Percentiles rank a stretch among this genome's conserved stretches.
These are phyloP conservation scores for Rhegmatorhina hoffmannsi DNA, from an alignment of 2,113 vertebrate genomes.

Conservation along the genomic window DNA sequence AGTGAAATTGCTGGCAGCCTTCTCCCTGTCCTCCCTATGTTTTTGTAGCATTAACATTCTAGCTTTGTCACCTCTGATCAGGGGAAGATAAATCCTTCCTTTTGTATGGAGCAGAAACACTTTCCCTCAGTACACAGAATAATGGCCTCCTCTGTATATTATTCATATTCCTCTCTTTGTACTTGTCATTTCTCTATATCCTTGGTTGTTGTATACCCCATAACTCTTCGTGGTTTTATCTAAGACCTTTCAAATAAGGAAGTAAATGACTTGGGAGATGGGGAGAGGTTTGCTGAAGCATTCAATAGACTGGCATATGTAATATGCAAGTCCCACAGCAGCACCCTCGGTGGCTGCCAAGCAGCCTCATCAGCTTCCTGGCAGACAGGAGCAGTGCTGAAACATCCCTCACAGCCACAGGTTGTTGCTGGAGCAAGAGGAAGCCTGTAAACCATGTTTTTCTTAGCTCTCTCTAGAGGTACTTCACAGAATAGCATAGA, in stretches of 20 bases:
- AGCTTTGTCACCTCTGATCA: slow-evolving; percentile 19
- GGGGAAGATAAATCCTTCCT: slow-evolving; percentile 41
- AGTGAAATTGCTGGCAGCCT: neutral
- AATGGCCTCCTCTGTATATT: slow-evolving; percentile 37
- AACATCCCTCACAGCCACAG: neutral
- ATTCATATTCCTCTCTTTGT: slow-evolving; percentile 54
- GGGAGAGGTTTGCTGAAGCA: neutral
- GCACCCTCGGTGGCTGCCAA: neutral
- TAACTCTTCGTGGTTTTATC: slow-evolving; percentile 39
- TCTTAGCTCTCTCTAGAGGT: neutral
- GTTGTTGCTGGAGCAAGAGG: neutral
- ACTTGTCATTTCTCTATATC: slow-evolving; percentile 39
- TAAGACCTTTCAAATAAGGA: neutral
- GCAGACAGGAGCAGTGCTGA: neutral
- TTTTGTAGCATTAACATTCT: slow-evolving; percentile 10
- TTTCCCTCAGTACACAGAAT: slow-evolving; percentile 42
- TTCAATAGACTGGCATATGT: neutral
- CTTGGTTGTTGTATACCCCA: neutral
- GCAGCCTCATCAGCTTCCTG: neutral
- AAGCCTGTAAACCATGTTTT: neutral
- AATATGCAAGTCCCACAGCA: neutral
- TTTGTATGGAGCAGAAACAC: slow-evolving; percentile 54
- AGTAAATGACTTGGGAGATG: neutral
- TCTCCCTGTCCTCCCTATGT: neutral
- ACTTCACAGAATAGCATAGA: neutral